phyloP scores from a whole-genome alignment of 1,140 invertebrate species.

The Papilio machaon region DNA sequence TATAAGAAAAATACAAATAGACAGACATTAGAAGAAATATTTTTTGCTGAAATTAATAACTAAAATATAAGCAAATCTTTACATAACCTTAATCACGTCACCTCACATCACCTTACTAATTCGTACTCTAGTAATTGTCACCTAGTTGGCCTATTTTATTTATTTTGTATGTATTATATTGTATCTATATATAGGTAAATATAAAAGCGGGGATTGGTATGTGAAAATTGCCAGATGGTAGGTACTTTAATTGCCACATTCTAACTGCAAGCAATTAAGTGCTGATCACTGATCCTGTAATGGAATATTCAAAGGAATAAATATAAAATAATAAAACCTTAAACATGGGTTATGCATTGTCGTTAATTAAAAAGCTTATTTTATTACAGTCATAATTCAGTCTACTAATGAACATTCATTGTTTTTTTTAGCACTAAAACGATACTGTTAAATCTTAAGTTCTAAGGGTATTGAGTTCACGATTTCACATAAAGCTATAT shows the following conservation, averaged over 20 bases:
- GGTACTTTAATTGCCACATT: conserved; percentile 3
- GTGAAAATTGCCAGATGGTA: neutral
- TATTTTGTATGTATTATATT: too few species aligned
- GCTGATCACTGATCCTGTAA: conserved; percentile 5
- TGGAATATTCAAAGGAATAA: conserved; percentile 1
- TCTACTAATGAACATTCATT: neutral
- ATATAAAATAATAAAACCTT: conserved; percentile 15
- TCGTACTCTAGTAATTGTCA: too few species aligned
- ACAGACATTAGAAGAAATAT: too few species aligned
- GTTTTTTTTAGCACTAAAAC: conserved; percentile 10
- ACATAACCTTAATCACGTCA: too few species aligned
- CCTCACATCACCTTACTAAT: too few species aligned
- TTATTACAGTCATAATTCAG: conserved; percentile 15
- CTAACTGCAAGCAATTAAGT: neutral
- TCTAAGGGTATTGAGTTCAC: conserved; percentile 1
- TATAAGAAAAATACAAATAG: neutral
- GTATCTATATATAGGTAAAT: too few species aligned
- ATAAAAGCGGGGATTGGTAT: neutral
- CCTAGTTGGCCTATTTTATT: too few species aligned
- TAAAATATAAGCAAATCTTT: too few species aligned
- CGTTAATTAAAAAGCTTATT: conserved; percentile 17
- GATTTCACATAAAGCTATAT: conserved; percentile 1
- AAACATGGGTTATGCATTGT: conserved; percentile 15
- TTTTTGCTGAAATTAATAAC: too few species aligned
- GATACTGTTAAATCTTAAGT: neutral